Percentiles rank a stretch among this genome's conserved stretches.
Evolutionary conservation across 2,888 invertebrate species (phyloP).

Genomic region (Melipona beecheii): DNA sequence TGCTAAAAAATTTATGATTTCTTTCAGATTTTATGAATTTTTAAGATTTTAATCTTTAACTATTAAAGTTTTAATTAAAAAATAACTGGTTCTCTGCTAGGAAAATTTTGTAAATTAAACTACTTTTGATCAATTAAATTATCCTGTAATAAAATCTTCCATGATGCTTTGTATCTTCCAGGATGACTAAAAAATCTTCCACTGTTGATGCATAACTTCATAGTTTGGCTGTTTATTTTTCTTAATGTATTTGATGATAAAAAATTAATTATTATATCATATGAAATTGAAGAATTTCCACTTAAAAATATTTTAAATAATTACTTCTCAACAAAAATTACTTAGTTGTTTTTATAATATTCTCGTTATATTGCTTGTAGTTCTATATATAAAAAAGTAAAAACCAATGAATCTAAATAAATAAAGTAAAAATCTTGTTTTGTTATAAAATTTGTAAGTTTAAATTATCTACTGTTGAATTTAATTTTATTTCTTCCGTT

Average conservation of each 20-base stretch:
- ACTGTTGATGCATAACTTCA: not conserved
- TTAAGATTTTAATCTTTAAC: not conserved
- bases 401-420: not conserved
- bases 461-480: not conserved
- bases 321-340: not conserved
- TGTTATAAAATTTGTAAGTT: not conserved
- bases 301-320: not conserved
- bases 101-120: not conserved
- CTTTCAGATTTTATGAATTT: not conserved
- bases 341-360: not conserved
- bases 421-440: not conserved
- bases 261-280: not conserved
- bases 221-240: not conserved
- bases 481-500: not conserved
- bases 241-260: not conserved
- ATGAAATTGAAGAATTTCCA: not conserved
- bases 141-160: constrained; percentile 6
- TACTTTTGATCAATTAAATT: not conserved
- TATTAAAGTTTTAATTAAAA: not conserved
- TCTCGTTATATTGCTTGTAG: too few species aligned
- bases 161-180: constrained; percentile 9
- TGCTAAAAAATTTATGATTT: not conserved
- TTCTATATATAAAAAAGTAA: not conserved
- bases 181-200: constrained; percentile 13
- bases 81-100: not conserved